phyloP scores from a whole-genome alignment of 1,140 invertebrate species.

The Heliconius melpomene region DNA sequence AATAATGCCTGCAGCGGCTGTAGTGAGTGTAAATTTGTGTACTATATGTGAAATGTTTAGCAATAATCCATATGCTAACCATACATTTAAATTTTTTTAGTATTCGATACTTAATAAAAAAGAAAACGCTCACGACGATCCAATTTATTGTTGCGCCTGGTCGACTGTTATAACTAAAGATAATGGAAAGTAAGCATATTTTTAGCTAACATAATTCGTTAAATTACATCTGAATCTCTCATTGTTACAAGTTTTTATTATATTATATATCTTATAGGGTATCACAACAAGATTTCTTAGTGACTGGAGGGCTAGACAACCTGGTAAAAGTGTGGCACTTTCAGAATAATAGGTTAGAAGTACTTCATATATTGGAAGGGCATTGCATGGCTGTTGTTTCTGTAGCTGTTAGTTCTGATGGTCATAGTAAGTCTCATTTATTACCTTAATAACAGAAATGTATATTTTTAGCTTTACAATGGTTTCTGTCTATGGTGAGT shows the following conservation, averaged over 20 bases:
- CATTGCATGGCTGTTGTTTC: slow-evolving; percentile 96
- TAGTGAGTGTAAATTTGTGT: slow-evolving; percentile 42
- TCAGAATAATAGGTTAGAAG: slow-evolving; percentile 87
- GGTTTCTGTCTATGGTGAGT: too few species aligned
- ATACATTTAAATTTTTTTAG: slow-evolving; percentile 48
- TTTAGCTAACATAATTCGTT: background rate
- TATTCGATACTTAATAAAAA: slow-evolving; percentile 84
- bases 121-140: slow-evolving; percentile 95
- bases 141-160: slow-evolving; percentile 95
- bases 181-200: slow-evolving; percentile 70
- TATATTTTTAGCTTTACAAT: too few species aligned
- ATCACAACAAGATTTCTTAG: slow-evolving; percentile 87
- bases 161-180: slow-evolving; percentile 82
- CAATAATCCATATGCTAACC: slow-evolving; percentile 14
- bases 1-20: slow-evolving; percentile 45
- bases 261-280: slow-evolving; percentile 72
- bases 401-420: slow-evolving; percentile 93
- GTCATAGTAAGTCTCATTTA: slow-evolving; percentile 85
- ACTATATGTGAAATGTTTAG: background rate
- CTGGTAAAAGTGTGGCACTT: slow-evolving; percentile 93
- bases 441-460: background rate
- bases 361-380: slow-evolving; percentile 91
- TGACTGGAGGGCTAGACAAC: slow-evolving; percentile 96
- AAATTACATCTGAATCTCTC: background rate
- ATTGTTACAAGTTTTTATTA: background rate